These are phyloP conservation scores for Sinodicranocentrus sp. DNA, from an alignment of 2,888 invertebrate genomes.

Conservation along the genomic window DNA sequence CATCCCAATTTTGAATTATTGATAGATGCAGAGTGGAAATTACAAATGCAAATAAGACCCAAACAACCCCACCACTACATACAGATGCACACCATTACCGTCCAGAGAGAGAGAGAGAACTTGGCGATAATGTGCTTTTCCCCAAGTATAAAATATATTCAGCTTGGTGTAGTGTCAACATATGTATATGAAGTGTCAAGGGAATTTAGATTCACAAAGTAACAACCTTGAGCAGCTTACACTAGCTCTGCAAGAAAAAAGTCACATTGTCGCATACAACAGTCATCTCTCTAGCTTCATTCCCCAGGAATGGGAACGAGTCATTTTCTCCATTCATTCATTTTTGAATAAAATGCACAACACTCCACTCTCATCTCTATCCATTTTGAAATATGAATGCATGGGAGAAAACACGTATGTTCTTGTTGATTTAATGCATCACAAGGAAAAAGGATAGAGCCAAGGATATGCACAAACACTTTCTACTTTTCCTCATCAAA, in stretches of 20 bases:
- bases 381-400: conserved; percentile 34
- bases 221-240: conserved; percentile 40
- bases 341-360: conserved; percentile 40
- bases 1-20: conserved; percentile 49
- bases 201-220: conserved; percentile 13
- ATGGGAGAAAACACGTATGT: conserved; percentile 63
- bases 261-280: conserved; percentile 41
- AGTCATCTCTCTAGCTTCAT: conserved; percentile 23
- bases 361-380: neutral
- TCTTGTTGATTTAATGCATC: conserved; percentile 58
- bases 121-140: too few relatives aligned
- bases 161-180: too few relatives aligned
- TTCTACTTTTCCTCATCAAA: conserved; percentile 10
- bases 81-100: too few relatives aligned
- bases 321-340: conserved; percentile 43
- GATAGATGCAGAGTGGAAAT: conserved; percentile 34
- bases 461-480: conserved; percentile 11
- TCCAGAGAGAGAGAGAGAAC: too few relatives aligned
- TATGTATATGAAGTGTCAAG: neutral
- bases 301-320: neutral
- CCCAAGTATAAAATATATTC: too few relatives aligned
- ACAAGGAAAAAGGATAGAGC: neutral
- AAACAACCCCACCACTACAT: too few relatives aligned
- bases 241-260: conserved; percentile 21
- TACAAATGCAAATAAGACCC: conserved; percentile 12